phyloP scores from a whole-genome alignment of 2,888 invertebrate species.

The Pinctada fucata region DNA sequence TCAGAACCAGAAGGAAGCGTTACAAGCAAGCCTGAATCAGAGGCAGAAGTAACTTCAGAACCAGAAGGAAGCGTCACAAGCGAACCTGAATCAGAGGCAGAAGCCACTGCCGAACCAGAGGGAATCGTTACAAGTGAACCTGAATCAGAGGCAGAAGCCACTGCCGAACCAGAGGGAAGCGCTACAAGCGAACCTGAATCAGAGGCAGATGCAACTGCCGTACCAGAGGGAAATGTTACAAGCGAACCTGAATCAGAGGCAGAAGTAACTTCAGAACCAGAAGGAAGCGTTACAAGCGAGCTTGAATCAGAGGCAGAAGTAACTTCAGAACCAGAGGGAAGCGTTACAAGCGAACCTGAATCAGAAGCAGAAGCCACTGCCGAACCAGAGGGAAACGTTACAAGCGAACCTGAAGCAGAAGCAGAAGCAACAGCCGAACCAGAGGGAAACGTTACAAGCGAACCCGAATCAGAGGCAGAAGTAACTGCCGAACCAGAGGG shows the following conservation, averaged over 20 bases:
- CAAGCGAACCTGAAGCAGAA: conserved; percentile 26
- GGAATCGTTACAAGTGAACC: conserved; percentile 16
- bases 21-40: neutral
- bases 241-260: conserved; percentile 13
- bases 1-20: neutral
- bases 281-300: conserved; percentile 3
- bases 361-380: neutral
- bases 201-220: conserved; percentile 19
- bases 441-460: conserved; percentile 21
- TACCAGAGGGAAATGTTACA: neutral
- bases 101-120: conserved; percentile 38
- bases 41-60: conserved; percentile 33
- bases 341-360: conserved; percentile 17
- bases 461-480: conserved; percentile 37
- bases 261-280: conserved; percentile 2
- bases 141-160: conserved; percentile 25
- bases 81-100: conserved; percentile 31
- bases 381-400: conserved; percentile 27
- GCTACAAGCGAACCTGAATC: conserved; percentile 32
- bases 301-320: conserved; percentile 15
- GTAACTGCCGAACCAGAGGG: conserved; percentile 30
- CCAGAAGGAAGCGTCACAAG: conserved; percentile 24
- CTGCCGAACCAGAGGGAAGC: conserved; percentile 25
- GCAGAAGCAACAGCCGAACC: conserved; percentile 12
- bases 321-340: conserved; percentile 8